These are phyloP conservation scores for Diploptera punctata DNA, from an alignment of 2,888 invertebrate genomes.

Conservation along the genomic window DNA sequence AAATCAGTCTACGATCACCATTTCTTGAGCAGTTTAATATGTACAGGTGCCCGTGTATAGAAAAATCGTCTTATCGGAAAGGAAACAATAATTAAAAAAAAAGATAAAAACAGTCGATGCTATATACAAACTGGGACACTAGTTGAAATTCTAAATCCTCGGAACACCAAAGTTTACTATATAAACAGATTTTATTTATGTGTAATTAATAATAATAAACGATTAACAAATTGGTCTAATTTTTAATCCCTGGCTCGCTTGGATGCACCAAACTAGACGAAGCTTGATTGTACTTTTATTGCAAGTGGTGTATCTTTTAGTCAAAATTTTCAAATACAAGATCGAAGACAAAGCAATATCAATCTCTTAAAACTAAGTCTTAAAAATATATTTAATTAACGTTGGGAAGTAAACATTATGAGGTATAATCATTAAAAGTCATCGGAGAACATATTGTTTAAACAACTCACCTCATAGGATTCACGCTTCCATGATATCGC, in stretches of 20 bases:
- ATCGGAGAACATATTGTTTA: too few relatives aligned
- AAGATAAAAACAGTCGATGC: constrained; percentile 16
- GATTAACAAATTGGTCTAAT: constrained; percentile 6
- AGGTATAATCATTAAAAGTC: too few relatives aligned
- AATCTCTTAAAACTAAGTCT: too few relatives aligned
- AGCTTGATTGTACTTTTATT: constrained; percentile 6
- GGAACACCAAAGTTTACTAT: constrained; percentile 12
- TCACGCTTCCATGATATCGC: too few relatives aligned
- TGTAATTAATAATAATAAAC: constrained; percentile 15
- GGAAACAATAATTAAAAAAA: constrained; percentile 20
- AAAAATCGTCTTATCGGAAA: constrained; percentile 8
- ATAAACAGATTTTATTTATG: constrained; percentile 10
- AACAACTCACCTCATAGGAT: too few relatives aligned
- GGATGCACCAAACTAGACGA: constrained; percentile 7
- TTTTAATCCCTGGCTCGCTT: constrained; percentile 18
- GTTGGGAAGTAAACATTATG: too few relatives aligned
- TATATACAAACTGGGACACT: constrained; percentile 27
- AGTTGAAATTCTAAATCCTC: constrained; percentile 8
- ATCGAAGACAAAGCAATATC: too few relatives aligned
- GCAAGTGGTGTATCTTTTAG: too few relatives aligned
- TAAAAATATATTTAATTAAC: too few relatives aligned
- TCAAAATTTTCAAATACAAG: too few relatives aligned
- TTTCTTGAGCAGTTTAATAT: constrained; percentile 37
- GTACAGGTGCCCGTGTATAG: constrained; percentile 37
- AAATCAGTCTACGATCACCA: constrained; percentile 41